These are phyloP conservation scores for Luperina nickerlii DNA, from an alignment of 2,888 invertebrate species.

Conservation along the genomic window DNA sequence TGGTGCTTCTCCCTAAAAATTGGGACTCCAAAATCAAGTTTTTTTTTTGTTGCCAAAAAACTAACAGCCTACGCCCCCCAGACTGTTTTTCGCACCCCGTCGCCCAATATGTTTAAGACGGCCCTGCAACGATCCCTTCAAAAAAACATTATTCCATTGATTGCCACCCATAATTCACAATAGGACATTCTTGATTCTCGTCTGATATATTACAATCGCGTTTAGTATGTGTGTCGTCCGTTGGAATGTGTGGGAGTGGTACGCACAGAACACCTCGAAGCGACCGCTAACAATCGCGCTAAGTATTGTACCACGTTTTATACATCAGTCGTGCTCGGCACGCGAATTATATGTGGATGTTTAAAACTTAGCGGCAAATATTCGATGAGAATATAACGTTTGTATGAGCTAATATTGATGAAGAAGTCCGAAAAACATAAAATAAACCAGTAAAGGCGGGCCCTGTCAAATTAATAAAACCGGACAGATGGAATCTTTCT, in stretches of 20 bases:
- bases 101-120: no score
- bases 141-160: slow-evolving; percentile 4
- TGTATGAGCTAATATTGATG: neutral
- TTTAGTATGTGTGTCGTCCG: slow-evolving; percentile 76
- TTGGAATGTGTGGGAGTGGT: slow-evolving; percentile 85
- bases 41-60: no score
- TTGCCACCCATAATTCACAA: slow-evolving; percentile 11
- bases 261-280: slow-evolving; percentile 44
- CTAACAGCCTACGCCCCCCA: no score
- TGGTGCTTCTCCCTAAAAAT: no score
- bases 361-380: slow-evolving; percentile 21
- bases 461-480: neutral
- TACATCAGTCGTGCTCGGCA: slow-evolving; percentile 30
- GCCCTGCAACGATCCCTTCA: neutral
- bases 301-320: slow-evolving; percentile 56
- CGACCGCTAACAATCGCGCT: slow-evolving; percentile 56
- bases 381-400: neutral
- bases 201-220: slow-evolving; percentile 43
- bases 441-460: neutral
- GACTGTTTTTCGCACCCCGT: no score
- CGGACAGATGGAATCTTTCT: neutral
- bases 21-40: no score
- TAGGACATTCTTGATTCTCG: slow-evolving; percentile 31
- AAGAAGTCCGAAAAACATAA: neutral
- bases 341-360: slow-evolving; percentile 39